Conservation (phyloP, 2,113 vertebrate species). For the Sigmodon hispidus region DNA sequence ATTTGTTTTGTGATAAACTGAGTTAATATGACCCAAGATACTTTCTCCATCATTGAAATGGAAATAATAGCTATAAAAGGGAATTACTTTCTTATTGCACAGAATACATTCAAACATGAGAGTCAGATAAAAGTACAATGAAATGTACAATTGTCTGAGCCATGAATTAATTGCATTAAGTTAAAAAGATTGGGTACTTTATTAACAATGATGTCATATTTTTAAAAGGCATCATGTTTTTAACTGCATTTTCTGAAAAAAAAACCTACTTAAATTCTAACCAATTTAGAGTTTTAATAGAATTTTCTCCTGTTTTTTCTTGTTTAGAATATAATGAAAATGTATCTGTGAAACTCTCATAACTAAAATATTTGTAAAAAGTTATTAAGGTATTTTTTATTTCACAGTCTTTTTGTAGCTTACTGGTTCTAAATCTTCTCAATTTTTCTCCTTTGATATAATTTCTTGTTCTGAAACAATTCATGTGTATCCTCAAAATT, state of each 20-base stretch:
- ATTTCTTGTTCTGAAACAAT: background rate
- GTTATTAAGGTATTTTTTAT: background rate
- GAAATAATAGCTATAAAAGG: background rate
- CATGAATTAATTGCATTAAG: background rate
- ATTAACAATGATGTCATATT: background rate
- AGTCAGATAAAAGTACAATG: background rate
- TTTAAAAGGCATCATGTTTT: background rate
- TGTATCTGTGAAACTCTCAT: background rate
- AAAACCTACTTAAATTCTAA: background rate
- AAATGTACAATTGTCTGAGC: background rate
- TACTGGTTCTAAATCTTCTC: background rate
- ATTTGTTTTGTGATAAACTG: background rate
- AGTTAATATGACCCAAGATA: background rate
- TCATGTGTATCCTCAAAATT: background rate
- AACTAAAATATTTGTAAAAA: constrained; percentile 10
- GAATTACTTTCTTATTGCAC: background rate
- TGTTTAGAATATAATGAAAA: constrained; percentile 31
- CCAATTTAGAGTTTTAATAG: background rate
- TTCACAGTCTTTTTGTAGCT: background rate
- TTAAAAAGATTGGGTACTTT: background rate
- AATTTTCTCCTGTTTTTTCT: background rate
- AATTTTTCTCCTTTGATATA: constrained; percentile 4
- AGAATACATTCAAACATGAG: background rate
- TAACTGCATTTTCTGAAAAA: background rate
- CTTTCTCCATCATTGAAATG: background rate